Base-by-base conservation (phyloP, 2,113 vertebrate species). In the Salvator merianae region DNA sequence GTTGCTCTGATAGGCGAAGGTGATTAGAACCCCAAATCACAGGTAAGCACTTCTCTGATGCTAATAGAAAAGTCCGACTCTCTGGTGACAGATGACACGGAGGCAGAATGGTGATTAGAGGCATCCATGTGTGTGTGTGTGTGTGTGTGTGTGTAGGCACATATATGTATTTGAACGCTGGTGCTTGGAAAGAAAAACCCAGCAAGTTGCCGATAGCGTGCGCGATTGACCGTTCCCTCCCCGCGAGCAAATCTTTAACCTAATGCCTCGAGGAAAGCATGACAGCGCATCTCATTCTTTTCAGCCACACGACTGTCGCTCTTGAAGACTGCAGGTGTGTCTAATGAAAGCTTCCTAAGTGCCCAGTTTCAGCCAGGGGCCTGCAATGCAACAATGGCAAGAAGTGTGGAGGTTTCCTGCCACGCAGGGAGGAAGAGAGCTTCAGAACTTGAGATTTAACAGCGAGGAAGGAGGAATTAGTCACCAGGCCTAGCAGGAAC, bases 171-270 rank as follows among this genome's bases (percentile, higher is more conserved):
- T 94, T 90, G 92, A 93, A 92, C 91, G 91, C 89, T 88, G 89
- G 92, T 91, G 90, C 93, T 94, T 88, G 91, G 93, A 91, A 94
- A 92, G 92, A 94, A 90, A 91, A 93, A 92, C 89, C 84, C 91
- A 91, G 4, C 68, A 90, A 7, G 34, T 92, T 93, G 92, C 93
- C 77, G 87, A 92, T 88, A 88, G 92, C 91, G 86, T 90, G 83
- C 84, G 91, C 93, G 93, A 94, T 94, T 94, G 93, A 94, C 94
- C 93, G 91, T 87, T 93, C 32, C 93, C 91, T 16, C 26, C 73
- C 26, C 26, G n/a, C 91, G 88, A 94, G 94, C 94, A 95, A 95
- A 95, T 95, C 93, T 95, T 95, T 95, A 95, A 95, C 94, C 92
- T 92, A 2, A 91, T 85, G 88, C 90, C 93, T 91, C 4, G 12